Percentiles rank a stretch among this genome's conserved stretches.
Evolutionary conservation across 2,113 vertebrate genomes (phyloP).

Genomic region (Climacteris rufus): DNA sequence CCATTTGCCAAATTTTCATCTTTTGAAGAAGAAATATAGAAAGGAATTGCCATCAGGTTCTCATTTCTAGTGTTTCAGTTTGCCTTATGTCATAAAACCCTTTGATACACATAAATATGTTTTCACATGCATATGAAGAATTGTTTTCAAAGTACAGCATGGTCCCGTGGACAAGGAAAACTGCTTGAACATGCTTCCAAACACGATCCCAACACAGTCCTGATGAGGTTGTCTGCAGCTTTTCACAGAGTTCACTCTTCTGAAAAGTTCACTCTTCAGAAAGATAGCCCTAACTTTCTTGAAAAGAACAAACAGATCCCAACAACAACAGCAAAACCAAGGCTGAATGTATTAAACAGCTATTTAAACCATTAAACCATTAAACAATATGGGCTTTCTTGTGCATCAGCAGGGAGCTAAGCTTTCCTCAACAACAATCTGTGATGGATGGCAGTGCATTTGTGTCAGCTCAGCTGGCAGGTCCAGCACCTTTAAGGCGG

Average conservation of each 20-base stretch:
- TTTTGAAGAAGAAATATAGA: slow-evolving; percentile 20
- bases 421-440: not conserved
- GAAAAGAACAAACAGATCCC: not conserved
- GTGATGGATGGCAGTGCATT: not conserved
- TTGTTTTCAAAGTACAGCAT: slow-evolving; percentile 35
- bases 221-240: not conserved
- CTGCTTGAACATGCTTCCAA: not conserved
- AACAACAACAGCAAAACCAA: not conserved
- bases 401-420: slow-evolving; percentile 24
- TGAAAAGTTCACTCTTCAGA: not conserved
- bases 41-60: slow-evolving; percentile 41
- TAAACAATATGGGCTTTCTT: slow-evolving; percentile 20
- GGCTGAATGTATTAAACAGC: slow-evolving; percentile 17
- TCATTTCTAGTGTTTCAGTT: slow-evolving; percentile 38
- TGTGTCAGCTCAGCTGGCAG: not conserved
- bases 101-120: slow-evolving; percentile 27
- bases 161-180: not conserved
- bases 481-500: not conserved
- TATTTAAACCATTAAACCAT: not conserved
- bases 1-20: slow-evolving; percentile 30
- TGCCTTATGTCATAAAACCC: not conserved
- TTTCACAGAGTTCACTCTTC: not conserved
- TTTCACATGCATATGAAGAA: not conserved
- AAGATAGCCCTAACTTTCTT: not conserved
- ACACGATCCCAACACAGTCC: not conserved